Conservation (phyloP, 2,113 vertebrate species). For the Myrmecophaga tridactyla region DNA sequence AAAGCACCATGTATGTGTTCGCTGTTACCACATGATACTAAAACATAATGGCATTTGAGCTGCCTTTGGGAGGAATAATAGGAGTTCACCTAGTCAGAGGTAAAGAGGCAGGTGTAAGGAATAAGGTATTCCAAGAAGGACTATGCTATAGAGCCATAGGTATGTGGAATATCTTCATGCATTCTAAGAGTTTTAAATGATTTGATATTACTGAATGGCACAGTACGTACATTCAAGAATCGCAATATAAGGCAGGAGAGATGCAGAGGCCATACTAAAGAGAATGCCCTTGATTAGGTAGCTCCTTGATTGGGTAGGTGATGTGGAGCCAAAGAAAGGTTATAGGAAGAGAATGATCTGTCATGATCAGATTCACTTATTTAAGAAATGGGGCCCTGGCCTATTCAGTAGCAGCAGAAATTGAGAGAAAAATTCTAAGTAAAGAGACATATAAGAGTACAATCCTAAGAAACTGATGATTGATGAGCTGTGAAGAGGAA, state of each 20-base stretch:
- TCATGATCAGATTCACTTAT: not conserved
- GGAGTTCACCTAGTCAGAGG: not conserved
- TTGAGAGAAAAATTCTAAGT: not conserved
- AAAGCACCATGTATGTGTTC: not conserved
- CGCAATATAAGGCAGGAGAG: not conserved
- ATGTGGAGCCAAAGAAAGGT: not conserved
- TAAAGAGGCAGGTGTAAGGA: not conserved
- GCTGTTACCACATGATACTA: not conserved
- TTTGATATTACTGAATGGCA: not conserved
- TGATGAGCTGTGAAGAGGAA: not conserved
- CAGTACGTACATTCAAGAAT: not conserved
- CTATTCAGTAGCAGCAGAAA: not conserved
- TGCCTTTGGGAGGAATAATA: not conserved
- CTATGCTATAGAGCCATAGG: not conserved
- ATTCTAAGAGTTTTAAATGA: not conserved
- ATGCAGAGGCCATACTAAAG: not conserved
- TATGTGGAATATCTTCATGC: not conserved
- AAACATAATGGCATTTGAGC: not conserved
- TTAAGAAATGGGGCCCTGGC: not conserved
- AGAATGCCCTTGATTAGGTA: not conserved
- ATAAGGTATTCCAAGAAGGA: not conserved
- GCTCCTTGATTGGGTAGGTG: not conserved
- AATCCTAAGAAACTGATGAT: not conserved
- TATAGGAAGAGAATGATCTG: not conserved
- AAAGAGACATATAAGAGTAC: not conserved